Conservation (phyloP, 1,140 invertebrate species). For the Ceratina calcarata region DNA sequence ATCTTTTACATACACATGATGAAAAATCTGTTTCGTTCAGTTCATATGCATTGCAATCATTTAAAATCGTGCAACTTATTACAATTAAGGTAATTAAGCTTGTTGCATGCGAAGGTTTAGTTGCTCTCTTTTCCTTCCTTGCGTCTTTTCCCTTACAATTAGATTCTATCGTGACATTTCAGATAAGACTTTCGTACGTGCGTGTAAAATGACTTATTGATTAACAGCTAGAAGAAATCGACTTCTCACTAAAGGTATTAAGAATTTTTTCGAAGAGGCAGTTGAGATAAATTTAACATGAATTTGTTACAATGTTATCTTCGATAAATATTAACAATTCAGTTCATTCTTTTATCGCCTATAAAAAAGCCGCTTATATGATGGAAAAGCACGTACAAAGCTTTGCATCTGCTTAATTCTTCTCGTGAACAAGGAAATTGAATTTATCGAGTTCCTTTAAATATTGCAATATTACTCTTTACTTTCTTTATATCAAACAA, state of each 20-base stretch:
- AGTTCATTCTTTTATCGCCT: background rate
- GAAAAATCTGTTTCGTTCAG: too few relatives aligned
- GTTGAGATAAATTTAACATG: too few relatives aligned
- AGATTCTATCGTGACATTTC: background rate
- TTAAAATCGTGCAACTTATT: too few relatives aligned
- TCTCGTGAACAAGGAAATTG: background rate
- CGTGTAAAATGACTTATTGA: conserved; percentile 1
- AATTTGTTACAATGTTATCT: background rate
- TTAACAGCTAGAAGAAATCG: too few relatives aligned
- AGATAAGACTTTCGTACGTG: background rate
- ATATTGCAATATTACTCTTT: background rate
- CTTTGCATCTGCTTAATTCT: conserved; percentile 13
- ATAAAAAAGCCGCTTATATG: background rate
- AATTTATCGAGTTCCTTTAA: background rate
- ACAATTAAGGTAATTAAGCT: background rate
- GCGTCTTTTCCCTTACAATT: background rate
- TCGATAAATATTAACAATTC: background rate
- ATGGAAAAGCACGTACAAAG: background rate
- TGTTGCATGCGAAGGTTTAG: background rate
- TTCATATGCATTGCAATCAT: too few relatives aligned
- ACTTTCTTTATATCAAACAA: too few relatives aligned
- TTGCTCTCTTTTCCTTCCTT: background rate
- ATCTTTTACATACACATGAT: too few relatives aligned
- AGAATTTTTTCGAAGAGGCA: too few relatives aligned
- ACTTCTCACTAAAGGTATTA: too few relatives aligned